Evolutionary conservation across 1,140 invertebrate species (phyloP).

Genomic region (Periplaneta americana): DNA sequence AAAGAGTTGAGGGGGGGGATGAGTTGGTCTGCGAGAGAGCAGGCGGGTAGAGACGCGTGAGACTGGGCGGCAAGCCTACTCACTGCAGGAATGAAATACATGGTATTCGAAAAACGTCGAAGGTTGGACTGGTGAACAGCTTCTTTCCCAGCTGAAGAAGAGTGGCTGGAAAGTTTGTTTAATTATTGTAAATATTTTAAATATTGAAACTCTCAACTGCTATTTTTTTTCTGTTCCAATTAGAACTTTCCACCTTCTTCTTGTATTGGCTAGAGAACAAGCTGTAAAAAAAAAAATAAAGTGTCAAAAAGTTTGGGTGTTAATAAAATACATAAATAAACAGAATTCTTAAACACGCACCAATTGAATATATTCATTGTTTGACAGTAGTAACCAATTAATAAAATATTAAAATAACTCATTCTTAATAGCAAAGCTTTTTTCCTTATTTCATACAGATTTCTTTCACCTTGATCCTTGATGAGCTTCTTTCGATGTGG

Average conservation of each 20-base stretch:
- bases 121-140: not conserved
- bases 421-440: slow-evolving; percentile 6
- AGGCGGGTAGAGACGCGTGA: not conserved
- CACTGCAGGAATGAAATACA: not conserved
- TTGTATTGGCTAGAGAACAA: slow-evolving; percentile 20
- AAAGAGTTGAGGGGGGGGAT: slow-evolving; percentile 6
- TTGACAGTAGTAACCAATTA: slow-evolving; percentile 16
- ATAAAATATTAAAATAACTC: slow-evolving; percentile 17
- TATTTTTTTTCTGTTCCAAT: slow-evolving; percentile 13
- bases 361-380: slow-evolving; percentile 21
- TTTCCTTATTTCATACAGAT: not conserved
- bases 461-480: slow-evolving; percentile 2
- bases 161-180: slow-evolving; percentile 18
- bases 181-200: slow-evolving; percentile 27
- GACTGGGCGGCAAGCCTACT: not conserved
- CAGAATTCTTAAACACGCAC: slow-evolving; percentile 20
- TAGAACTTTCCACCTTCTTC: slow-evolving; percentile 18
- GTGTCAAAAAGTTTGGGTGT: slow-evolving; percentile 21
- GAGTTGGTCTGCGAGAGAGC: not conserved
- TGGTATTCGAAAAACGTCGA: not conserved
- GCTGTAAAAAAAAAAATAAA: slow-evolving; percentile 12
- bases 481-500: not conserved
- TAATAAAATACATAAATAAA: slow-evolving; percentile 20
- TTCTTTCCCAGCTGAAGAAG: slow-evolving; percentile 9
- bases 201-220: slow-evolving; percentile 14